A percentile compares a stretch with the other conserved stretches of the same genome.
Evolutionary conservation across 2,113 vertebrate species (phyloP).

Genomic region (human (Homo sapiens)): DNA sequence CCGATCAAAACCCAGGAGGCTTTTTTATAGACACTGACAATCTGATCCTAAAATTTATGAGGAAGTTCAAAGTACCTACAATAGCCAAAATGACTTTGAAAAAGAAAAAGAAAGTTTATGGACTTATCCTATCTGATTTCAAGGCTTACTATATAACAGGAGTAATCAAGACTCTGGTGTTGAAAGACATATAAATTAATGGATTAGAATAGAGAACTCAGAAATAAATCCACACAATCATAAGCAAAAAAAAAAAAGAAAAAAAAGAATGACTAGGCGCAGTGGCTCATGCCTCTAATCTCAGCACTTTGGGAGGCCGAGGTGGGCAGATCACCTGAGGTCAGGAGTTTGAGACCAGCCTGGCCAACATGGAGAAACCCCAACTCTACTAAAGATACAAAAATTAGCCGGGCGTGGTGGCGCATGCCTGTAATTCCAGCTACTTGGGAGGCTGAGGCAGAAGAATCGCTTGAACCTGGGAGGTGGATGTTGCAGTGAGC

Average conservation of each 20-base stretch:
- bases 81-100: background rate
- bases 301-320: too few species aligned
- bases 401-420: too few species aligned
- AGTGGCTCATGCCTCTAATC: too few species aligned
- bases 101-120: background rate
- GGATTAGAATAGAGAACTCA: background rate
- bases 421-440: too few species aligned
- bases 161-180: background rate
- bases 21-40: background rate
- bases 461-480: too few species aligned
- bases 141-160: background rate
- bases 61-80: background rate
- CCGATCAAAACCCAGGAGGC: background rate
- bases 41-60: background rate
- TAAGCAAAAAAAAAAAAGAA: background rate
- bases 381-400: too few species aligned
- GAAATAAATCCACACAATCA: background rate
- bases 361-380: too few species aligned
- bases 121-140: background rate
- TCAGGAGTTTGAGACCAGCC: too few species aligned
- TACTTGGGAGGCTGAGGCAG: too few species aligned
- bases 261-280: too few species aligned
- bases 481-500: too few species aligned
- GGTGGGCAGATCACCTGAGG: too few species aligned
- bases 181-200: background rate